Conservation (phyloP, 2,888 invertebrate species). For the Coenonympha glycerion region DNA sequence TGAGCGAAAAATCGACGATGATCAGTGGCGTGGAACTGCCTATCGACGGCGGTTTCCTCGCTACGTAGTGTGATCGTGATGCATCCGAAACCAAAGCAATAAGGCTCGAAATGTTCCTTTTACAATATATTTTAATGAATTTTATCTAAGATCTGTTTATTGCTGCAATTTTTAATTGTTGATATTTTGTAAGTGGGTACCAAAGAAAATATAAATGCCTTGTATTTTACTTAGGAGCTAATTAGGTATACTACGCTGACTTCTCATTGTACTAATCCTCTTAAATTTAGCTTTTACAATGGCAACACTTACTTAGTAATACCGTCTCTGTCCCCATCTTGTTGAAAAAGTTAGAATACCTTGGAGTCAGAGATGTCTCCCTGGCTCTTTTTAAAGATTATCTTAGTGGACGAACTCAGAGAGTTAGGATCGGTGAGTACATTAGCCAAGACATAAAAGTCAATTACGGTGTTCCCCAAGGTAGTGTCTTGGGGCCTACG, state of each 20-base stretch:
- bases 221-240: constrained; percentile 2
- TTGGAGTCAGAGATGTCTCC: too few relatives aligned
- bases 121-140: constrained; percentile 5
- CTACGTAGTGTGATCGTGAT: constrained; percentile 55
- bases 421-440: too few relatives aligned
- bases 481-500: too few relatives aligned
- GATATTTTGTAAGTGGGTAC: constrained; percentile 23
- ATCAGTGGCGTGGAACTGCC: constrained; percentile 83
- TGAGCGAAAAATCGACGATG: constrained; percentile 79
- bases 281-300: background rate
- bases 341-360: too few relatives aligned
- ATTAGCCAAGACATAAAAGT: too few relatives aligned
- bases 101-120: constrained; percentile 16
- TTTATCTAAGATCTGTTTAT: constrained; percentile 29
- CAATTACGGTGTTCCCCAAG: too few relatives aligned
- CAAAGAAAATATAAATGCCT: constrained; percentile 28
- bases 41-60: constrained; percentile 87
- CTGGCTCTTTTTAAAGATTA: too few relatives aligned
- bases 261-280: background rate
- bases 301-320: too few relatives aligned
- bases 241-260: background rate
- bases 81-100: constrained; percentile 4
- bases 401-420: too few relatives aligned
- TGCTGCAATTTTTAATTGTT: constrained; percentile 24
- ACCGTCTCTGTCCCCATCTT: too few relatives aligned